Evolutionary conservation across 1,140 invertebrate species (phyloP), one percentile per base, ranked within the genome.

Genomic region (Atopsyche davidsoni): DNA sequence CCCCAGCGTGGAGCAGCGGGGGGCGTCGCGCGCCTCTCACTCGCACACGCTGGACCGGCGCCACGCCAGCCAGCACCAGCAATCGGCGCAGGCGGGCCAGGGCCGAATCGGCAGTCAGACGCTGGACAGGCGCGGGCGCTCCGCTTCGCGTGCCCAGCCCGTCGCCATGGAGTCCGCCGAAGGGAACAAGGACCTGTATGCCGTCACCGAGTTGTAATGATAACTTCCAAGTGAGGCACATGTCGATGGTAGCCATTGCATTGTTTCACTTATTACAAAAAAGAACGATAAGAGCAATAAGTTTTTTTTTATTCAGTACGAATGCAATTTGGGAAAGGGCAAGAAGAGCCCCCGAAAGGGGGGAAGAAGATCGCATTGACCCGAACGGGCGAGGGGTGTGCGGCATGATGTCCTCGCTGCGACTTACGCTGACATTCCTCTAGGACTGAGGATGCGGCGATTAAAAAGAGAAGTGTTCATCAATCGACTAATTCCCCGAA

Each of bases 161-260:
- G 46, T 57, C 11, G 28, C 22, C 25, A 58, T 59, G 4, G 60
- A 62, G 23, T 4, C 21, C 21, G 16, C 17, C 2, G 23, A 34
- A n/a, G 59, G 61, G 45, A 63, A 62, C 35, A 57, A 63, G n/a
- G 67, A 70, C 42, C 49, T 69, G 14, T 70, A 72, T 59, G 69
- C 68, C 14, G 68, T 70, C 35, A 72, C 66, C 11, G 69, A 69
- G 46, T 66, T 71, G 46, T 72, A 67, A 61, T 58, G 56, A 57
- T 52, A 52, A 58, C 56, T 58, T 51, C 25, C 51, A 45, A 58
- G 56, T 54, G 56, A 44, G 51, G 40, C 56, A 24, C 38, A 40
- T 32, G 43, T 28, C 41, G 44, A 52, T 46, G 49, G 28, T 23
- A 49, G 43, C 17, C 44, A 44, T 46, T 46, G 47, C 43, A 19